Evolutionary conservation across 2,888 invertebrate species (phyloP).

Genomic region (Dynastes grantii): DNA sequence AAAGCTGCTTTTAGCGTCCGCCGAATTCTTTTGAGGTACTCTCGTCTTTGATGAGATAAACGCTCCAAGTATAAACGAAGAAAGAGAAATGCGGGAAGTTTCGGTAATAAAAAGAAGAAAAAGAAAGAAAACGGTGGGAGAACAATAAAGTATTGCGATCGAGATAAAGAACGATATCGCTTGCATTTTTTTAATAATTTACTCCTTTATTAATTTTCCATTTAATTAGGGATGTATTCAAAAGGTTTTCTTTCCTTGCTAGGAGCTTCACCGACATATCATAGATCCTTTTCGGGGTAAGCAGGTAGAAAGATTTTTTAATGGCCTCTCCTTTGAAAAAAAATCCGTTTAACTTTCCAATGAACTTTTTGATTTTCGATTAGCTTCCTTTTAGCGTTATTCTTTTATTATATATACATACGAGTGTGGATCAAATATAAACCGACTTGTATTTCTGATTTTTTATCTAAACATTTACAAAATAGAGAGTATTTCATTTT

Average conservation of each 20-base stretch:
- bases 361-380: slow-evolving; percentile 21
- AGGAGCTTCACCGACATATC: neutral
- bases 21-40: slow-evolving; percentile 11
- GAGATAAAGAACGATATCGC: slow-evolving; percentile 3
- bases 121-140: neutral
- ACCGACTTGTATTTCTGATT: too few relatives aligned
- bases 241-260: slow-evolving; percentile 17
- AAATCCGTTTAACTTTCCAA: slow-evolving; percentile 7
- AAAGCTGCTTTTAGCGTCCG: slow-evolving; percentile 25
- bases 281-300: slow-evolving; percentile 5
- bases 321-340: slow-evolving; percentile 37
- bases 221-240: slow-evolving; percentile 32
- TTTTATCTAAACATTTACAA: too few relatives aligned
- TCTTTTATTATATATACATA: too few relatives aligned
- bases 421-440: too few relatives aligned
- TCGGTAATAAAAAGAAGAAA: slow-evolving; percentile 8
- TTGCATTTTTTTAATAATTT: slow-evolving; percentile 5
- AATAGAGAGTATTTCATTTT: too few relatives aligned
- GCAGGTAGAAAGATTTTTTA: slow-evolving; percentile 32
- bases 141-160: neutral
- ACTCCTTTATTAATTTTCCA: slow-evolving; percentile 43
- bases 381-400: neutral
- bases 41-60: slow-evolving; percentile 22
- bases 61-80: slow-evolving; percentile 12
- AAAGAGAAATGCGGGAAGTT: slow-evolving; percentile 17